phyloP scores from a whole-genome alignment of 2,797 vertebrate genomes.

The Thunnus albacares region DNA sequence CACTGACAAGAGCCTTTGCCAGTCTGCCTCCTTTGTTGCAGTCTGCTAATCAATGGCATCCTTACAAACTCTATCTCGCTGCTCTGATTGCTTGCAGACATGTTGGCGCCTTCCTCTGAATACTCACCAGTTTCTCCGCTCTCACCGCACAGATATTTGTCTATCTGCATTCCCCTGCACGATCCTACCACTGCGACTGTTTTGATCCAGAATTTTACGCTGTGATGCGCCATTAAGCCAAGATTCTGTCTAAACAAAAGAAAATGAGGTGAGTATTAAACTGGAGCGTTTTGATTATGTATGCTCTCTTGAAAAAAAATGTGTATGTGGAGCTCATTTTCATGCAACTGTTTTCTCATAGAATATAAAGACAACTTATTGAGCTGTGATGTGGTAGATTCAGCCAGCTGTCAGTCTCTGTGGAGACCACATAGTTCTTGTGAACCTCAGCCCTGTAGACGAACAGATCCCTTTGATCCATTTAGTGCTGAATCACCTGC shows the following conservation, averaged over 20 bases:
- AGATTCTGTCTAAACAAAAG: neutral
- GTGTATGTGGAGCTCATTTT: neutral
- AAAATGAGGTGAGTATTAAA: neutral
- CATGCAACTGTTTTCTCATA: neutral
- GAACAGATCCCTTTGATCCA: slow-evolving; percentile 3
- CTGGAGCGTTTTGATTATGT: neutral
- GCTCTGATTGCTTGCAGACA: slow-evolving; percentile 48
- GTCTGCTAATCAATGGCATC: slow-evolving; percentile 53
- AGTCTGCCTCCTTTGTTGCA: slow-evolving; percentile 32
- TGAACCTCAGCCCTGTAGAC: slow-evolving; percentile 5
- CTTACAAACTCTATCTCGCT: slow-evolving; percentile 32
- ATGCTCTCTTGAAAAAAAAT: neutral
- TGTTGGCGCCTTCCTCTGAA: slow-evolving; percentile 51
- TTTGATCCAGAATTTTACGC: neutral
- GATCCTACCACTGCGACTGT: neutral
- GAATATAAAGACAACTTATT: slow-evolving; percentile 1
- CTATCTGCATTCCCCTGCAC: slow-evolving; percentile 19
- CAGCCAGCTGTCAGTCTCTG: slow-evolving; percentile 18
- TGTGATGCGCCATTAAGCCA: slow-evolving; percentile 9
- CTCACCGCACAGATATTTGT: neutral
- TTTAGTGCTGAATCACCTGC: slow-evolving; percentile 36
- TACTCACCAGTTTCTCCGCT: slow-evolving; percentile 45
- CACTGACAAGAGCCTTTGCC: slow-evolving; percentile 27
- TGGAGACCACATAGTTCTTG: slow-evolving; percentile 16
- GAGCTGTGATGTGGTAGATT: slow-evolving; percentile 2